phyloP scores from a whole-genome alignment of 2,797 vertebrate species.

The Geotrypetes seraphini region DNA sequence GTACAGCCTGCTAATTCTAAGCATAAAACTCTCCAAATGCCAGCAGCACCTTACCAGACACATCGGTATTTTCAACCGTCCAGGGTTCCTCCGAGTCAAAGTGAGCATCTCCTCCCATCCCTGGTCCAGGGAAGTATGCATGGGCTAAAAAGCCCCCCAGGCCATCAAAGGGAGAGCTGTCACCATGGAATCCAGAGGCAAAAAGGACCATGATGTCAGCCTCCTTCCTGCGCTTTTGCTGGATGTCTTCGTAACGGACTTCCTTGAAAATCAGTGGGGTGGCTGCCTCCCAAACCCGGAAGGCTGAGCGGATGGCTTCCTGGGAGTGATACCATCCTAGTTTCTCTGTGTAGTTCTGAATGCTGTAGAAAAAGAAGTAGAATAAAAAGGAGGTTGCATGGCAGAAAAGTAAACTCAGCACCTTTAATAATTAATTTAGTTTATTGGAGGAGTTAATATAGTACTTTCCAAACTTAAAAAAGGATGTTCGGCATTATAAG shows the following conservation, averaged over 20 bases:
- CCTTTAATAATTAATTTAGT: too few species aligned
- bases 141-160: slow-evolving; percentile 87
- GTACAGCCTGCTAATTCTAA: neutral
- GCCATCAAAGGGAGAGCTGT: slow-evolving; percentile 93
- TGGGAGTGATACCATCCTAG: slow-evolving; percentile 77
- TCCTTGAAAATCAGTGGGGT: slow-evolving; percentile 82
- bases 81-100: slow-evolving; percentile 92
- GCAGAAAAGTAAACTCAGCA: neutral
- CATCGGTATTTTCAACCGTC: slow-evolving; percentile 79
- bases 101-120: slow-evolving; percentile 89
- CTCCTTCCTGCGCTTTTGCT: slow-evolving; percentile 74
- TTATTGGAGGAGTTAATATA: too few species aligned
- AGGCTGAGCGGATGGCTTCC: slow-evolving; percentile 76
- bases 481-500: neutral
- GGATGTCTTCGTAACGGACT: slow-evolving; percentile 80
- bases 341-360: slow-evolving; percentile 93
- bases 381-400: neutral
- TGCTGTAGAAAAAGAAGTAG: slow-evolving; percentile 42
- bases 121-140: slow-evolving; percentile 87
- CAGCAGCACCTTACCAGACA: slow-evolving; percentile 62
- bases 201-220: slow-evolving; percentile 95
- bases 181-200: slow-evolving; percentile 85
- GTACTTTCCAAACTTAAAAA: too few species aligned
- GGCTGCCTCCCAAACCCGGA: slow-evolving; percentile 77
- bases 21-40: too few species aligned